phyloP scores from a whole-genome alignment of 2,888 invertebrate species.

The Pammene fasciana region DNA sequence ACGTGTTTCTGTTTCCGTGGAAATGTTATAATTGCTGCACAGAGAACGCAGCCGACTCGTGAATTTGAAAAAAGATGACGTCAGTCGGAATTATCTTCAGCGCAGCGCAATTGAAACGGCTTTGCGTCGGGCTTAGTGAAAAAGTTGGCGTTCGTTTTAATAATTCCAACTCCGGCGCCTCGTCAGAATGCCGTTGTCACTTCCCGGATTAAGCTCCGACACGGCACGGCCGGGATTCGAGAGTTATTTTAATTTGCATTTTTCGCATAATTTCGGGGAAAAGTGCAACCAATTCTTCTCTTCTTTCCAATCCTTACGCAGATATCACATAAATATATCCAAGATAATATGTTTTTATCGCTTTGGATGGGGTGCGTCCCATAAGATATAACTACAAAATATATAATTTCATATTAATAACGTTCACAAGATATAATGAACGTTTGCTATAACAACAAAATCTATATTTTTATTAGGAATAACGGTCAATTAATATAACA shows the following conservation, averaged over 20 bases:
- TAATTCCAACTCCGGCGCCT: conserved; percentile 83
- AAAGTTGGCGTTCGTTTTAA: conserved; percentile 84
- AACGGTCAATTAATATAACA: too few relatives aligned
- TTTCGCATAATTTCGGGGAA: conserved; percentile 69
- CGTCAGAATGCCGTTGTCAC: conserved; percentile 84
- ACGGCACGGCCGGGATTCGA: conserved; percentile 82
- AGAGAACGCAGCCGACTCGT: conserved; percentile 79
- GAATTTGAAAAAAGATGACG: conserved; percentile 83
- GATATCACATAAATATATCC: not conserved
- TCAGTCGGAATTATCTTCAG: conserved; percentile 83
- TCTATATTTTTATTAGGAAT: too few relatives aligned
- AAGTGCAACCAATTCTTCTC: conserved; percentile 57
- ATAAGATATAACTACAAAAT: too few relatives aligned
- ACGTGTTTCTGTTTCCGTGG: conserved; percentile 83
- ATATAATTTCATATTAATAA: too few relatives aligned
- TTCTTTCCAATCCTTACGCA: not conserved
- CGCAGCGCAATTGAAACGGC: conserved; percentile 84
- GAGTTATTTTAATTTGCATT: conserved; percentile 83
- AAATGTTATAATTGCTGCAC: conserved; percentile 83
- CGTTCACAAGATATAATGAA: too few relatives aligned
- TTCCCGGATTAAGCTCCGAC: conserved; percentile 83
- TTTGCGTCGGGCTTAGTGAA: conserved; percentile 83
- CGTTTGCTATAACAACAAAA: too few relatives aligned
- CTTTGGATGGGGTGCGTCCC: too few relatives aligned
- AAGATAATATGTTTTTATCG: not conserved